These are phyloP conservation scores for Cryptoblepharus egeriae DNA, from an alignment of 2,797 vertebrate genomes.

Conservation along the genomic window DNA sequence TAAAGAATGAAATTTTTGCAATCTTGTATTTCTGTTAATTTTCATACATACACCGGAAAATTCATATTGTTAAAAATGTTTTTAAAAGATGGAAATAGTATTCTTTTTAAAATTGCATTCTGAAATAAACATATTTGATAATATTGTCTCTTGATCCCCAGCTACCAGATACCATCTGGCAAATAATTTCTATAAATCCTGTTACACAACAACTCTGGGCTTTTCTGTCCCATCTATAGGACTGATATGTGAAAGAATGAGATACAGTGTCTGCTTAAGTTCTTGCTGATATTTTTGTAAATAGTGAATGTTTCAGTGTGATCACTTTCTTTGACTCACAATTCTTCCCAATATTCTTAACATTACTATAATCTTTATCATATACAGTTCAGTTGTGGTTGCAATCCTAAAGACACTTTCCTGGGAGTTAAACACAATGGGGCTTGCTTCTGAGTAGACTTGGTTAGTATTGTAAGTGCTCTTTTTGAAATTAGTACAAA, in stretches of 20 bases:
- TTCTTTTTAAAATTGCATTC: constrained; percentile 63
- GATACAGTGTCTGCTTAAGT: constrained; percentile 34
- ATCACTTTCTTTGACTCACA: constrained; percentile 44
- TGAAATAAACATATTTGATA: constrained; percentile 73
- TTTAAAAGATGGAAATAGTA: constrained; percentile 30
- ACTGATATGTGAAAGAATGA: constrained; percentile 65
- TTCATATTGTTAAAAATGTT: background rate
- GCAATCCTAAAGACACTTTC: background rate
- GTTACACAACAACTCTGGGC: constrained; percentile 69
- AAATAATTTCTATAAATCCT: constrained; percentile 66
- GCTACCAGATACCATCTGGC: constrained; percentile 77
- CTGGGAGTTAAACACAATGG: too few relatives aligned
- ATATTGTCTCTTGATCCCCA: constrained; percentile 65
- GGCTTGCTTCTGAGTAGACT: too few relatives aligned
- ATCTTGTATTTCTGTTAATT: constrained; percentile 29
- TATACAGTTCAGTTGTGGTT: background rate
- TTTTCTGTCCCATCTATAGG: constrained; percentile 61
- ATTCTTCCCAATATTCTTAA: constrained; percentile 36
- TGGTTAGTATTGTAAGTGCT: too few relatives aligned
- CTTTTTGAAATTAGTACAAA: too few relatives aligned
- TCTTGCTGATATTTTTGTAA: constrained; percentile 47
- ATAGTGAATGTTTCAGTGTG: constrained; percentile 18
- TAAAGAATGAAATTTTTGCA: constrained; percentile 8
- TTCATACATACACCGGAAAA: constrained; percentile 28
- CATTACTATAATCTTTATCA: constrained; percentile 4